These are phyloP conservation scores for Diadumene lineata DNA, from an alignment of 92 coral and sea anemone species.

Conservation along the genomic window DNA sequence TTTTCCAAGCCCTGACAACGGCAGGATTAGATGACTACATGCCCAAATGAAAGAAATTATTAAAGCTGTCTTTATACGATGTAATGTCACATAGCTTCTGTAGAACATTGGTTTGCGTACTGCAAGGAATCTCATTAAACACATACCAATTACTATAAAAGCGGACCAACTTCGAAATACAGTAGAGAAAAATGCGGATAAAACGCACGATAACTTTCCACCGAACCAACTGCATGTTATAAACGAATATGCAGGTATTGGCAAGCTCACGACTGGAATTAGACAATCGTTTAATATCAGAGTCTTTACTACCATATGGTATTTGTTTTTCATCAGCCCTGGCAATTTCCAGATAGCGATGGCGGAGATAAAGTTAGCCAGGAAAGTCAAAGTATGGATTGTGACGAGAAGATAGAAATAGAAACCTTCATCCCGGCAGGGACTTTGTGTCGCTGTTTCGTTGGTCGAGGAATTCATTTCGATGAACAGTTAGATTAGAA, in stretches of 20 bases:
- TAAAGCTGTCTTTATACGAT: slow-evolving; percentile 54
- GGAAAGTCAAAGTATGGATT: slow-evolving; percentile 47
- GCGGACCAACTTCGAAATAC: slow-evolving; percentile 84
- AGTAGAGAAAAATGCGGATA: slow-evolving; percentile 77
- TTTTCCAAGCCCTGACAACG: slow-evolving; percentile 67
- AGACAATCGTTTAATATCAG: slow-evolving; percentile 66
- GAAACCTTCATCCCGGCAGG: not conserved
- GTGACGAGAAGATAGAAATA: slow-evolving; percentile 35
- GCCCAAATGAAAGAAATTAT: slow-evolving; percentile 65
- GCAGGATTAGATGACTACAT: slow-evolving; percentile 58
- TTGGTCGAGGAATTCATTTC: slow-evolving; percentile 16
- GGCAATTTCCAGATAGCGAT: slow-evolving; percentile 77
- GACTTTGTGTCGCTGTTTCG: not conserved
- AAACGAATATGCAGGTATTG: slow-evolving; percentile 65
- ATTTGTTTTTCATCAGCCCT: slow-evolving; percentile 63
- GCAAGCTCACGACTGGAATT: slow-evolving; percentile 65
- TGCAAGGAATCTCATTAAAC: slow-evolving; percentile 77
- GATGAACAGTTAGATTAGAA: no score
- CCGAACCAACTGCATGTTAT: slow-evolving; percentile 75
- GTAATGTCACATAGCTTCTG: slow-evolving; percentile 65
- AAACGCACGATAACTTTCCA: slow-evolving; percentile 56
- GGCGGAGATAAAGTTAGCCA: slow-evolving; percentile 63
- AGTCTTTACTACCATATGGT: slow-evolving; percentile 74
- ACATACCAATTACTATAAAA: slow-evolving; percentile 62
- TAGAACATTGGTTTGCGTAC: slow-evolving; percentile 76